Base-by-base conservation (phyloP, 2,797 vertebrate genomes). In the Pempheris klunzingeri region DNA sequence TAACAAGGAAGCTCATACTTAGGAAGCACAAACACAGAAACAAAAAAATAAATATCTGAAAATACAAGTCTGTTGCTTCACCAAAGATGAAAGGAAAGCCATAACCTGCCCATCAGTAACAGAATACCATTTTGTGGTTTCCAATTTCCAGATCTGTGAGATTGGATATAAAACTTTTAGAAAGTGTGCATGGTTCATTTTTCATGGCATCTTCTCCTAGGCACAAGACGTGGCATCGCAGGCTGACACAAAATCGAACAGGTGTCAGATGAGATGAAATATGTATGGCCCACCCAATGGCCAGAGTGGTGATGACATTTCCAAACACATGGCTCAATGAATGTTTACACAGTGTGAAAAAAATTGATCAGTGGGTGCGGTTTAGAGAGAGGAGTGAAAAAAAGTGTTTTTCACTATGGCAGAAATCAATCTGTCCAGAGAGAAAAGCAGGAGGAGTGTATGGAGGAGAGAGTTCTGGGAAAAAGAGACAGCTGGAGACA, bases 331-430 rank as follows among this genome's bases (percentile, higher is more conserved):
- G 88, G 93, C 90, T 94, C 87, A 74, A 90, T 92, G 94, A 93
- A 92, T 94, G 95, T 95, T 95, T 94, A 94, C 90, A 87, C 90
- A 90, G 92, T 87, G 90, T 94, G 92, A 89, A 92, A 89, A 62
- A 80, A 82, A 91, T 92, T 92, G 90, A 95, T 95, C 90, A 91
- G 84, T 62, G 74, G 82, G 74, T 78, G 81, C 61, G 77, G 87
- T 89, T 90, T 78, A 55, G 52, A 68, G 75, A 83, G 65, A 76
- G 26, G 46, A 28, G 68, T 1, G 41, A 50, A 69, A 74, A 78
- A 85, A 88, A 20, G 57, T 75, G 77, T 83, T 89, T 86, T 88
- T 91, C 75, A 78, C 59, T 6, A 14, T 84, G 87, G 81, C 87
- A 91, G 85, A 92, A 93, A 93, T 94, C 92, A 92, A 93, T 94